Evolutionary conservation across 2,888 invertebrate species (phyloP).

Genomic region (Drosophila falleni): DNA sequence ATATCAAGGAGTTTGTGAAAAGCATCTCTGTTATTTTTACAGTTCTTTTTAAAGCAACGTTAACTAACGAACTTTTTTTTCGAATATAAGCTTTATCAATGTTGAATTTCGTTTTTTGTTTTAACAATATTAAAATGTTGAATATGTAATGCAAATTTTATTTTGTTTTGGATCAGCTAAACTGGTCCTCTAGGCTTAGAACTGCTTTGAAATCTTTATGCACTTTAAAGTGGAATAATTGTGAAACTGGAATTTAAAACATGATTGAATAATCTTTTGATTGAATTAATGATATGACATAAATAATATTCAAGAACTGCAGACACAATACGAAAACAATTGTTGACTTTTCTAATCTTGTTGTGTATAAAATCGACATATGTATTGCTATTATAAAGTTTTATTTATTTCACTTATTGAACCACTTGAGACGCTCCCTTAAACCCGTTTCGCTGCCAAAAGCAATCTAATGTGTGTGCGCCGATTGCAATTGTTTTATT

Average conservation of each 20-base stretch:
- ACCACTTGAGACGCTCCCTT: neutral
- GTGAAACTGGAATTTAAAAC: neutral
- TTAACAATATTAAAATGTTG: neutral
- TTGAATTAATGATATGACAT: neutral
- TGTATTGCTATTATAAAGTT: constrained; percentile 2
- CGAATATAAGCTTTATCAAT: too few species aligned
- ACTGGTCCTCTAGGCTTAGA: neutral
- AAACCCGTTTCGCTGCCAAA: neutral
- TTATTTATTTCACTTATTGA: neutral
- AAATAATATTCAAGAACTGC: neutral
- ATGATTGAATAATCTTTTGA: neutral
- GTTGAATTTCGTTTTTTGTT: neutral
- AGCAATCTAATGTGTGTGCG: neutral
- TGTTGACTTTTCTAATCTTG: neutral
- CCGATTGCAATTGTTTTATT: constrained; percentile 7
- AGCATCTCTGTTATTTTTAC: too few species aligned
- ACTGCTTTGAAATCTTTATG: neutral
- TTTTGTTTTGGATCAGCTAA: neutral
- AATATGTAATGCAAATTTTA: neutral
- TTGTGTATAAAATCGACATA: neutral
- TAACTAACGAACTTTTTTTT: too few species aligned
- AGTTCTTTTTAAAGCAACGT: neutral
- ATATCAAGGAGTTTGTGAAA: too few species aligned
- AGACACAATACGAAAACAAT: neutral
- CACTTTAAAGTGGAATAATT: neutral